A percentile compares a stretch with the other conserved stretches of the same genome.
Conservation (phyloP, 2,888 invertebrate genomes). For the Frankliniella intonsa region DNA sequence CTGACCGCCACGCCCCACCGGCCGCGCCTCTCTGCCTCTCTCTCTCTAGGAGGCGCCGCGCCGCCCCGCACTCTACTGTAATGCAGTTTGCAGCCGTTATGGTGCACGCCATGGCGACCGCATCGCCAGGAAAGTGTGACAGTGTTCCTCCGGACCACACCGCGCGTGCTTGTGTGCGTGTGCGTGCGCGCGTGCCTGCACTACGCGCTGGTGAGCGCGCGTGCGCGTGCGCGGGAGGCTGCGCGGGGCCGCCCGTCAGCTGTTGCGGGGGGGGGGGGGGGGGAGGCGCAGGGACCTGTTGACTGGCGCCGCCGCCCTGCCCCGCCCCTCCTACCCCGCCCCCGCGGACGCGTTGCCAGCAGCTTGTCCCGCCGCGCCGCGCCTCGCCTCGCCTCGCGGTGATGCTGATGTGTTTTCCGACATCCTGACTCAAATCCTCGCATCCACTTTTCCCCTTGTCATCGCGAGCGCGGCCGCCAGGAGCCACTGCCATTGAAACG, state of each 20-base stretch:
- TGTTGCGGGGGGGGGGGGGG: too few species aligned
- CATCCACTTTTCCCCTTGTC: neutral
- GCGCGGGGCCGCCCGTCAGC: neutral
- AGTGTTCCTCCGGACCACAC: too few species aligned
- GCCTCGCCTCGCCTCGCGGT: neutral
- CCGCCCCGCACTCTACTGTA: too few species aligned
- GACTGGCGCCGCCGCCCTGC: neutral
- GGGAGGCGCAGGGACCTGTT: neutral
- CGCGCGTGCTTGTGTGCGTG: too few species aligned
- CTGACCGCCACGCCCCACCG: too few species aligned
- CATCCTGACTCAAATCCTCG: conserved; percentile 7
- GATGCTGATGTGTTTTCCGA: neutral
- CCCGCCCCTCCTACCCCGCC: neutral
- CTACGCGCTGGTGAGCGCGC: too few species aligned
- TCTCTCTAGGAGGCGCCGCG: neutral
- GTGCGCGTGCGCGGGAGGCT: neutral
- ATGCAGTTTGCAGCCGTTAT: too few species aligned
- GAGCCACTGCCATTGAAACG: neutral
- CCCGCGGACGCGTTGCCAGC: neutral
- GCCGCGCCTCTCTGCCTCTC: neutral
- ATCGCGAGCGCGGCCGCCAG: neutral
- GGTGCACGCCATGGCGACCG: too few species aligned
- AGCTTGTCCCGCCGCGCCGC: neutral
- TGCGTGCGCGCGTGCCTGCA: too few species aligned
- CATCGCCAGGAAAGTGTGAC: too few species aligned